phyloP scores from a whole-genome alignment of 2,113 vertebrate genomes.

The Vireo altiloquus region DNA sequence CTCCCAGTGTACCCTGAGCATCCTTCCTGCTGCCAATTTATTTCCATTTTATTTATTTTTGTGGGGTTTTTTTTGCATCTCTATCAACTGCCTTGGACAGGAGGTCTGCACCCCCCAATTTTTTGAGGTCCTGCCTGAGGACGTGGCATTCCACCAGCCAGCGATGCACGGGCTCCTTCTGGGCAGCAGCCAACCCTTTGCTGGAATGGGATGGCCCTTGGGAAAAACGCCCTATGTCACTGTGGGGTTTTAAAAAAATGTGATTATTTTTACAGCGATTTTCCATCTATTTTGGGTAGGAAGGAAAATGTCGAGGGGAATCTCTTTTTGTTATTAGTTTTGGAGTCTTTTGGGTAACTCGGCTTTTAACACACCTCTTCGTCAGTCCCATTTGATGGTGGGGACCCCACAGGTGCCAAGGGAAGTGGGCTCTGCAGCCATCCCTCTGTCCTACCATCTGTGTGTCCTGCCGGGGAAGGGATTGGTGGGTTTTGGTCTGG shows the following conservation, averaged over 20 bases:
- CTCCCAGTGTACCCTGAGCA: fast-evolving
- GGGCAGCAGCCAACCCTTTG: background rate
- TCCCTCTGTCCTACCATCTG: fast-evolving
- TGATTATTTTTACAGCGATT: conserved; percentile 50
- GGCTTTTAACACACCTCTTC: background rate
- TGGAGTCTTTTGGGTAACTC: background rate
- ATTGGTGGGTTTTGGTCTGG: background rate
- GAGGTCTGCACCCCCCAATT: background rate
- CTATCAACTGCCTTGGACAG: background rate
- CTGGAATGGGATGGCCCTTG: background rate
- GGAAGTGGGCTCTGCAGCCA: fast-evolving
- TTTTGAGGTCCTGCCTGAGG: background rate
- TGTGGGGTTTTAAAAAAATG: conserved; percentile 11
- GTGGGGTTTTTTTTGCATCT: fast-evolving
- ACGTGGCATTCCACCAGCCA: background rate
- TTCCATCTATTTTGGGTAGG: conserved; percentile 43
- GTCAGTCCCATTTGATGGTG: fast-evolving
- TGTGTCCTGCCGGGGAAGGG: background rate
- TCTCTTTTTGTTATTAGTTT: conserved; percentile 2
- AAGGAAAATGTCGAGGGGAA: background rate
- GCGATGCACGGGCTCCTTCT: background rate
- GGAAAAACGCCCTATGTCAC: conserved; percentile 6
- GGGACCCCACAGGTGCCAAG: background rate
- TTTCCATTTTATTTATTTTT: background rate
- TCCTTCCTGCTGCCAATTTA: background rate